phyloP scores from a whole-genome alignment of 1,140 invertebrate species.

The Danaus plexippus region DNA sequence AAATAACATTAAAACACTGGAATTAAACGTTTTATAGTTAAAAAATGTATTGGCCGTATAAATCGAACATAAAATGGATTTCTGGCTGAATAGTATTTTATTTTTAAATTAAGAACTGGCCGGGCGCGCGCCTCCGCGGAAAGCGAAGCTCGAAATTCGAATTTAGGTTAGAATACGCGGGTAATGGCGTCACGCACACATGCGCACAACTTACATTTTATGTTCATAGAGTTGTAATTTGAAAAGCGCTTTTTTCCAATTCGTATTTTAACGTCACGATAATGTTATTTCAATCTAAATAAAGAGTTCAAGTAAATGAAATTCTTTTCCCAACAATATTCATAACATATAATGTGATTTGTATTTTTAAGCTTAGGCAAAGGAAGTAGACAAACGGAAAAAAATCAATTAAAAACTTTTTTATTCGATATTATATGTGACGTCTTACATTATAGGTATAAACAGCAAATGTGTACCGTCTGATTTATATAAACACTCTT shows the following conservation, averaged over 20 bases:
- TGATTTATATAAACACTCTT: slow-evolving; percentile 26
- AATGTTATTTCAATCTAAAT: too few species aligned
- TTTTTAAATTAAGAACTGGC: slow-evolving; percentile 55
- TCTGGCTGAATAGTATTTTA: slow-evolving; percentile 44
- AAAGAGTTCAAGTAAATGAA: too few species aligned
- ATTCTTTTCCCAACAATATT: too few species aligned
- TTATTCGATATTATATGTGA: too few species aligned
- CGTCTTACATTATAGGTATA: too few species aligned
- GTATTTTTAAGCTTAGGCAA: too few species aligned
- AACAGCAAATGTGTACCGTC: slow-evolving; percentile 7
- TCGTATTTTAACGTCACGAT: too few species aligned
- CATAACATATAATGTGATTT: too few species aligned
- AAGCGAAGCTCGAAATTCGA: slow-evolving; percentile 59
- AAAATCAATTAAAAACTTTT: too few species aligned
- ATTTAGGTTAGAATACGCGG: slow-evolving; percentile 66
- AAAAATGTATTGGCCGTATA: slow-evolving; percentile 11
- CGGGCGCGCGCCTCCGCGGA: slow-evolving; percentile 48
- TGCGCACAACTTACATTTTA: slow-evolving; percentile 39
- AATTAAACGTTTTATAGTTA: slow-evolving; percentile 6
- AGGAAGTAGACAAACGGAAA: too few species aligned
- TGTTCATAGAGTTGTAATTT: slow-evolving; percentile 34
- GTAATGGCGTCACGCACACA: slow-evolving; percentile 64
- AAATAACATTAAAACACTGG: slow-evolving; percentile 13
- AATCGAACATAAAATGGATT: slow-evolving; percentile 21
- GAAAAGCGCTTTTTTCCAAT: slow-evolving; percentile 15